Base-by-base conservation (phyloP, 2,113 vertebrate species). In the Procavia capensis region DNA sequence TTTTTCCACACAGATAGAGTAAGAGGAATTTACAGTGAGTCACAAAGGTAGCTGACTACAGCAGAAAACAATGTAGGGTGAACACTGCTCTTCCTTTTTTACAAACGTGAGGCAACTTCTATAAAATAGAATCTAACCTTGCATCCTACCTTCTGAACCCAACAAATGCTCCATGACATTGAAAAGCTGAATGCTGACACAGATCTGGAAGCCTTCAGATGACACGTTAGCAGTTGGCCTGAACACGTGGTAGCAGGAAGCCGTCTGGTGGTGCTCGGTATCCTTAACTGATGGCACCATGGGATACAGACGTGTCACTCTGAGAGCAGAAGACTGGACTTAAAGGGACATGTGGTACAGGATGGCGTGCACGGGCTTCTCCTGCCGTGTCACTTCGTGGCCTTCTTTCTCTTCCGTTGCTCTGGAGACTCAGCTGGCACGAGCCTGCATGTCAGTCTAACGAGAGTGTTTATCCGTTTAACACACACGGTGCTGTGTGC, bases 361-460 rank as follows among this genome's bases (percentile, higher is more conserved):
- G 6, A 0, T 0, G 20, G n/a, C 0, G 2, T 8, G 24, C 0
- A 0, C 9, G n/a, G 9, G 20, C 27, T 45, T 5, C 4, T 2
- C 0, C 10, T 59, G 24, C 1, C 36, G 4, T 19, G 34, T 79
- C 16, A 66, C 31, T 66, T 54, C 0, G 2, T 4, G 1, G 5
- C 14, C 9, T 0, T 2, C 47, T 8, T 36, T 22, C 17, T 29
- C 27, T 11, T 41, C 4, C 0, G 41, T 0, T 13, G 7, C n/a
- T 0, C 29, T 22, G 1, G 27, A 41, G 83, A 17, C n/a, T 6
- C 9, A 1, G 25, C 8, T 4, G 31, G 27, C 29, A 27, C 2
- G 29, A 2, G 20, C 4, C 45, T 50, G 41, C 45, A 9, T 9
- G 4, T 39, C 5, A 2, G 22, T 31, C 63, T 14, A 24, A 41